A percentile compares a stretch with the other conserved stretches of the same genome.
Evolutionary conservation across 2,113 vertebrate species (phyloP).

Genomic region (Etheostoma spectabile): DNA sequence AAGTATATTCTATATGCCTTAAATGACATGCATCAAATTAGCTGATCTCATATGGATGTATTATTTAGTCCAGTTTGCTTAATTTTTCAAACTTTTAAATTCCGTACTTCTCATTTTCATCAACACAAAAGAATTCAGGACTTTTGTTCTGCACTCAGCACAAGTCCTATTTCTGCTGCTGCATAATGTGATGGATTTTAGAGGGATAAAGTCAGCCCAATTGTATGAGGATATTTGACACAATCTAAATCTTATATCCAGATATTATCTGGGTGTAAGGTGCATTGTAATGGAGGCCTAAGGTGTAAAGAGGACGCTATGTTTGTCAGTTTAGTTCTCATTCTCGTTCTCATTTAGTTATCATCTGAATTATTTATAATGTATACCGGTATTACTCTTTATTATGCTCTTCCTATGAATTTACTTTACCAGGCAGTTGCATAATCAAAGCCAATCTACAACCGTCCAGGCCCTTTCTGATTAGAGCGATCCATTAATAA

Average conservation of each 20-base stretch:
- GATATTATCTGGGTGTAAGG: constrained; percentile 5
- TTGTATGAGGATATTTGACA: background rate
- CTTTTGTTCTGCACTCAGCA: too few species aligned
- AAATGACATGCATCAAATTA: too few species aligned
- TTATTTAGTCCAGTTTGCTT: too few species aligned
- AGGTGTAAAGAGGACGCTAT: background rate
- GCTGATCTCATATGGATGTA: too few species aligned
- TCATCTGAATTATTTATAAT: background rate
- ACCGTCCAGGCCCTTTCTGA: background rate
- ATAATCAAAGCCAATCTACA: background rate
- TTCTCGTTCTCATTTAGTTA: too few species aligned
- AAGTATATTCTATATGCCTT: too few species aligned
- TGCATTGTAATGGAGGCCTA: background rate
- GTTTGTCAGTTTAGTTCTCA: background rate
- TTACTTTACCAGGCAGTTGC: background rate
- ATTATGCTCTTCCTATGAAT: background rate
- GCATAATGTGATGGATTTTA: background rate
- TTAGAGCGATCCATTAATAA: background rate
- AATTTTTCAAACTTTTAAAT: too few species aligned
- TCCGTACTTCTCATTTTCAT: too few species aligned
- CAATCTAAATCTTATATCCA: background rate
- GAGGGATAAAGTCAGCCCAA: background rate
- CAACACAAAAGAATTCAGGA: too few species aligned
- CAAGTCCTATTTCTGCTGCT: too few species aligned
- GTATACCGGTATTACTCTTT: too few species aligned